Base-by-base conservation (phyloP, 2,797 vertebrate species). In the Spondyliosoma cantharus region DNA sequence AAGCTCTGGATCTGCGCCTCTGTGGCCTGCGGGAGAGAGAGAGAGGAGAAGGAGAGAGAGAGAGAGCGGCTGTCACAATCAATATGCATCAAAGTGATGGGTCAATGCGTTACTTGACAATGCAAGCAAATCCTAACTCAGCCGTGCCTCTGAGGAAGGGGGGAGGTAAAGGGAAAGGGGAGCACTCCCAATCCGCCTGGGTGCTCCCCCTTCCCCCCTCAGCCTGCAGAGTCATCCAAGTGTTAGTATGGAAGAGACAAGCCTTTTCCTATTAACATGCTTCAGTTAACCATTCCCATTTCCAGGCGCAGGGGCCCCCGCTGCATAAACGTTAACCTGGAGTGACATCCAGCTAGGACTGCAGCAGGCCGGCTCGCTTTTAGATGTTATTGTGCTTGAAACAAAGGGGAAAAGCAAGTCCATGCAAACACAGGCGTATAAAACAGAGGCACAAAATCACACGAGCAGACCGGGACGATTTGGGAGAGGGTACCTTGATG, bases 161-260 rank as follows among this genome's bases (percentile, higher is more conserved):
- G 71, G 89, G 86, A 52, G 69, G 82, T 20, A 76, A 78, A 70
- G 88, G 84, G 71, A 86, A 86, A 85, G 90, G 96, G 95, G 94
- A 95, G 94, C 95, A 92, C 94, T 95, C 95, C 94, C 95, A 95
- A 96, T 95, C 93, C 93, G 93, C 93, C 87, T 85, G 84, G 89
- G 94, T 94, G 94, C 94, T 94, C 92, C 94, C 93, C 94, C 80
- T 82, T 78, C 89, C 89, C 89, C 91, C 95, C 93, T 90, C 94
- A 93, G 94, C 95, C 96, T 96, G 95, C 96, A 96, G 96, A 97
- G 94, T 96, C 96, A 97, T 95, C 96, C 95, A 95, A 96, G 96
- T 97, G 97, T 97, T 97, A 97, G 97, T 96, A 95, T 96, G 95
- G 95, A 96, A 96, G 95, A 96, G 96, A 97, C 96, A 97, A 96